Conservation (phyloP, 1,140 invertebrate genomes). For the Metaphire vulgaris region DNA sequence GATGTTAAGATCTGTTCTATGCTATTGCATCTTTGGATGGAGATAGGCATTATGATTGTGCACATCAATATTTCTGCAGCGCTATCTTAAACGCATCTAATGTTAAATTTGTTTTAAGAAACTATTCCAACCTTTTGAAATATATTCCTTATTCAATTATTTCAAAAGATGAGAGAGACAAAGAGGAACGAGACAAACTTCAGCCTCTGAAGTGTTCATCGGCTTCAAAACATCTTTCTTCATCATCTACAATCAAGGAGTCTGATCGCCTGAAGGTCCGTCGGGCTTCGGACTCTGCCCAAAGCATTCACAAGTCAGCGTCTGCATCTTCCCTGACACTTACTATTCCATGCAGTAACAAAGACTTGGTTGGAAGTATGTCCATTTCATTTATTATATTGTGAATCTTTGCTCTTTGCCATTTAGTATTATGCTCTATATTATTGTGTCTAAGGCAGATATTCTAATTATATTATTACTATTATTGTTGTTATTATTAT, state of each 20-base stretch:
- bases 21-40: no score
- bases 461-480: background rate
- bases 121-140: no score
- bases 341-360: slow-evolving; percentile 64
- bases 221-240: background rate
- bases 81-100: no score
- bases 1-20: no score
- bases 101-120: no score
- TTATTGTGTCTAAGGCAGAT: background rate
- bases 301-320: slow-evolving; percentile 75
- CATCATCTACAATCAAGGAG: background rate
- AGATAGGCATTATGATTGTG: no score
- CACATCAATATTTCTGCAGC: no score
- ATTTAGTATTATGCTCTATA: no score
- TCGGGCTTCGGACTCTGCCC: background rate
- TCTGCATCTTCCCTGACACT: slow-evolving; percentile 87
- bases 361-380: background rate
- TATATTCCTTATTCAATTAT: no score
- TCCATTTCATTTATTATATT: no score
- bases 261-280: background rate
- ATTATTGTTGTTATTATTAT: slow-evolving; percentile 2
- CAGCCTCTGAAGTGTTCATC: background rate
- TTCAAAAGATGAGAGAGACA: background rate
- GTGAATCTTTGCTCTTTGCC: no score
- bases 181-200: background rate